Percentiles rank a stretch among this genome's conserved stretches.
Evolutionary conservation across 2,113 vertebrate genomes (phyloP).

Genomic region (Nothobranchius furzeri): DNA sequence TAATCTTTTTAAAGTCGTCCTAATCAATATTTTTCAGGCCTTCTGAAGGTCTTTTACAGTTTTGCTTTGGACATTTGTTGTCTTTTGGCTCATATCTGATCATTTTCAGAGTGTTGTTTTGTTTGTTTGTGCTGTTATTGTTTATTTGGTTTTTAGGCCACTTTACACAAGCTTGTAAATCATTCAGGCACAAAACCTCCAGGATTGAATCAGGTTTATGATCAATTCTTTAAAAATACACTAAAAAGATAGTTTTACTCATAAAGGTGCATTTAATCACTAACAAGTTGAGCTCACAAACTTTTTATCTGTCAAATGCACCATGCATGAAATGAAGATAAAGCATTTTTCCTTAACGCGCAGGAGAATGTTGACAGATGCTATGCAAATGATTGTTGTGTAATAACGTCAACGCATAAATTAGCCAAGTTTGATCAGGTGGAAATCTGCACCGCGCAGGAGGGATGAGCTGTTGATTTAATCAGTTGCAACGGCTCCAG

Average conservation of each 20-base stretch:
- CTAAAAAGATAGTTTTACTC: no score
- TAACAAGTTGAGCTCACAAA: not conserved
- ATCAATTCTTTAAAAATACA: no score
- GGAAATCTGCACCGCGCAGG: constrained; percentile 22
- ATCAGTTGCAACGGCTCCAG: constrained; percentile 51
- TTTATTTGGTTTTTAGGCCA: no score
- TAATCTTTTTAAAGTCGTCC: no score
- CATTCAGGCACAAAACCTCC: no score
- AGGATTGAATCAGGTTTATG: no score
- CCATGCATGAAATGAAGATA: constrained; percentile 12
- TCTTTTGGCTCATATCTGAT: not conserved
- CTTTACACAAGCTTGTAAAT: no score
- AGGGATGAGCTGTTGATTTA: constrained; percentile 24
- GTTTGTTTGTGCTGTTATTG: no score
- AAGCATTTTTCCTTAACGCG: constrained; percentile 21
- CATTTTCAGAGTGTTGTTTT: no score
- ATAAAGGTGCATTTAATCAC: not conserved
- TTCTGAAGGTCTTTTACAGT: no score
- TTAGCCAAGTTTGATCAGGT: constrained; percentile 41
- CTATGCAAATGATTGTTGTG: constrained; percentile 49
- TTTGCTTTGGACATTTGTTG: not conserved
- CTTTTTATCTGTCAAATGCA: no score
- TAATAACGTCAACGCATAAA: constrained; percentile 48
- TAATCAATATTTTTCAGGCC: no score
- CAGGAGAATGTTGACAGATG: constrained; percentile 35